These are phyloP conservation scores for Bhutanitis thaidina DNA, from an alignment of 2,888 invertebrate genomes.

Conservation along the genomic window DNA sequence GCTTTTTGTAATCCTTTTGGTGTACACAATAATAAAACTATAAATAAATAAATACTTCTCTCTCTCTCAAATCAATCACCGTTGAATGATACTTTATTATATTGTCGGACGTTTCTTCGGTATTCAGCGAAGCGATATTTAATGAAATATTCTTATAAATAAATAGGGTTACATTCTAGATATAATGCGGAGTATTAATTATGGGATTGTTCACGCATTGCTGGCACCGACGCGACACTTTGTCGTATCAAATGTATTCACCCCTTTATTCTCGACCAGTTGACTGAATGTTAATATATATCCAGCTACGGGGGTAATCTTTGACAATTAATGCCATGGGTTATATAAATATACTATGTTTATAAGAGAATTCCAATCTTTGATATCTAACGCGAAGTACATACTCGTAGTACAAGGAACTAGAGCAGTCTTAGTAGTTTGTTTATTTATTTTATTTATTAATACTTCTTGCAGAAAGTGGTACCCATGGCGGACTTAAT, in stretches of 20 bases:
- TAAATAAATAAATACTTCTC: too few species aligned
- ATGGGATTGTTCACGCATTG: slow-evolving; percentile 67
- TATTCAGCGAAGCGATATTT: slow-evolving; percentile 3
- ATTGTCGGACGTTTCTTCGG: not conserved
- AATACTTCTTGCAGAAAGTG: too few species aligned
- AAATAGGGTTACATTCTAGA: slow-evolving; percentile 22
- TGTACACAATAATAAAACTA: too few species aligned
- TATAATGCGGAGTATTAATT: slow-evolving; percentile 61
- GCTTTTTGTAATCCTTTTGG: too few species aligned
- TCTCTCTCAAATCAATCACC: too few species aligned
- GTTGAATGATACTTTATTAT: too few species aligned
- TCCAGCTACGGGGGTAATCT: slow-evolving; percentile 53
- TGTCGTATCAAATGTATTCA: slow-evolving; percentile 60
- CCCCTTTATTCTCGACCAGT: slow-evolving; percentile 63
- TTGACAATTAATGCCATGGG: slow-evolving; percentile 51
- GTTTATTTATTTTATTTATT: too few species aligned
- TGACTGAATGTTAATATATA: slow-evolving; percentile 68
- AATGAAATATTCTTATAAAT: slow-evolving; percentile 16
- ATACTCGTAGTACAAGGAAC: too few species aligned
- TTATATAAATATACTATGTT: slow-evolving; percentile 30
- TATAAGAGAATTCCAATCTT: not conserved
- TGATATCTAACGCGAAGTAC: too few species aligned
- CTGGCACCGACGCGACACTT: slow-evolving; percentile 60
- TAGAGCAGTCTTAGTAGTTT: too few species aligned
- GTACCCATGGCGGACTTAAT: too few species aligned